These are phyloP conservation scores for Colius striatus DNA, from an alignment of 2,113 vertebrate genomes.

Conservation along the genomic window DNA sequence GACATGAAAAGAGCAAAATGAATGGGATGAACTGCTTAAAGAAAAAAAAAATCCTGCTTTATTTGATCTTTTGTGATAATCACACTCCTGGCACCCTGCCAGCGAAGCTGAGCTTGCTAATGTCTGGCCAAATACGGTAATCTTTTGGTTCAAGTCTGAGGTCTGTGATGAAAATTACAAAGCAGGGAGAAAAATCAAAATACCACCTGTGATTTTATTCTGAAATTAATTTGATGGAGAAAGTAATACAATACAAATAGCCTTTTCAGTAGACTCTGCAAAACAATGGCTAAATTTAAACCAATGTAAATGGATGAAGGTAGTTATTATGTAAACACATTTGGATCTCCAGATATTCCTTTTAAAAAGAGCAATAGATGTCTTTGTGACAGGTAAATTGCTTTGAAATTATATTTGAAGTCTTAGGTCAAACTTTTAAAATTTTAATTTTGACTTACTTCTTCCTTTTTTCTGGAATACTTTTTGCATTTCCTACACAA, in stretches of 20 bases:
- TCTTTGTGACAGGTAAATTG: slow-evolving; percentile 75
- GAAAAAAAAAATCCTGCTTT: slow-evolving; percentile 10
- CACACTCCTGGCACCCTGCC: slow-evolving; percentile 1
- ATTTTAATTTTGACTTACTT: slow-evolving; percentile 1
- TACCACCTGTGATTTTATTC: slow-evolving; percentile 71
- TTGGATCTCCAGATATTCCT: slow-evolving; percentile 58
- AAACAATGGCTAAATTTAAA: slow-evolving; percentile 53
- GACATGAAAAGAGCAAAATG: slow-evolving; percentile 56
- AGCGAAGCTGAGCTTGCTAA: slow-evolving; percentile 31
- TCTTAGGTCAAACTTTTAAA: slow-evolving; percentile 56
- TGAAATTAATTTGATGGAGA: slow-evolving; percentile 52
- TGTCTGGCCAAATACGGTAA: slow-evolving; percentile 65
- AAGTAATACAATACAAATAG: slow-evolving; percentile 28
- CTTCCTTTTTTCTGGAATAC: neutral
- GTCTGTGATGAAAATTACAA: slow-evolving; percentile 65
- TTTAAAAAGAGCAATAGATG: slow-evolving; percentile 52
- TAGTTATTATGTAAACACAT: slow-evolving; percentile 69
- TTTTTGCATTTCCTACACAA: neutral
- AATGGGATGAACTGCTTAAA: slow-evolving; percentile 33
- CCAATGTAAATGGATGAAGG: neutral
- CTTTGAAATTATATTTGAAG: slow-evolving; percentile 72
- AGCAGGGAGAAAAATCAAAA: slow-evolving; percentile 66
- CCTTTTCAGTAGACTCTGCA: slow-evolving; percentile 35
- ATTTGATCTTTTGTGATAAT: slow-evolving; percentile 62
- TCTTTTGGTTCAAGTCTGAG: slow-evolving; percentile 56